Evolutionary conservation across 2,113 vertebrate species (phyloP), one percentile per base, ranked within the genome.

Genomic region (Labeo rohita): DNA sequence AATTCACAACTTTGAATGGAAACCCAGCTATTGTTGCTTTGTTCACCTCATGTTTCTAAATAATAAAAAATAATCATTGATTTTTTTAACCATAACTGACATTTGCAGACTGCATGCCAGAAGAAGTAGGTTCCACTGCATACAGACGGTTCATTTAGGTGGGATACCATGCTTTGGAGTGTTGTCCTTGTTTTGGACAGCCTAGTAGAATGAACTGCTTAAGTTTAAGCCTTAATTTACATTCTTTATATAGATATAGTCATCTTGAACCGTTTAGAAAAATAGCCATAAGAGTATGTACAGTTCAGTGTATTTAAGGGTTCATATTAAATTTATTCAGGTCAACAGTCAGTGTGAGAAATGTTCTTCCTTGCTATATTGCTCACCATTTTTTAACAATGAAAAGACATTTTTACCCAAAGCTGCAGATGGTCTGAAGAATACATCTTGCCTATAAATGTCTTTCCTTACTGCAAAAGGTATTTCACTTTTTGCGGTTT

Each of bases 401-500:
- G 49, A 18, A 72, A 45, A 85, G 3, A 45, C 74, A 52, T 28
- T 63, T 74, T 83, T 68, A 50, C 2, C n/a, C 23, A 63, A 73
- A 80, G 68, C 49, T 39, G 43, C 39, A 87, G 61, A 56, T 8
- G 54, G 34, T 66, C 23, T 1, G 2, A 15, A 63, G 36, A 78
- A 63, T n/a, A 80, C 79, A 65, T 82, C 59, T 66, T 47, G 39
- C 70, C 23, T 61, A 66, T 84, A 75, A 84, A 84, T 66, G 43
- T 81, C 79, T 78, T 52, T 78, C 45, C 2, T n/a, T 78, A 52
- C 23, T 45, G 68, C 76, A 50, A 63, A 68, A 72, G 50, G 34
- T 86, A 47, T 78, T 81, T 84, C 84, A 80, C 66, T 80, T 84
- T 50, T 84, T 50, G 61, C 49, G 54, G n/a, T 75, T 54, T 84